Evolutionary conservation across 1,140 invertebrate species (phyloP).

Genomic region (Drosophila busckii): DNA sequence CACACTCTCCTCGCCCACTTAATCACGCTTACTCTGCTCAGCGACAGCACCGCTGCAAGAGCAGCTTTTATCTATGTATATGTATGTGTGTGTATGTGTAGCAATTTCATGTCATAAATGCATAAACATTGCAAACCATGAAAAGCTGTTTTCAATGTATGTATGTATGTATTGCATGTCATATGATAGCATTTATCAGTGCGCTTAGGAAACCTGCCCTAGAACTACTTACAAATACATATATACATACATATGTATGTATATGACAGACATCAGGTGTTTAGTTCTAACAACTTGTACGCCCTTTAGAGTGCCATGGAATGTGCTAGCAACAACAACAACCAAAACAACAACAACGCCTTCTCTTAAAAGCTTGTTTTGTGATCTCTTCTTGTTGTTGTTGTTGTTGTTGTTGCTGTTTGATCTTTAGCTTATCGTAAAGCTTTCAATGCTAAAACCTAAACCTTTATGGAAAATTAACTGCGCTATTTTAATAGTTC

Average conservation of each 20-base stretch:
- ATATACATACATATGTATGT: constrained; percentile 3
- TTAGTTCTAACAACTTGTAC: constrained; percentile 17
- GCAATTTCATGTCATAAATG: constrained; percentile 66
- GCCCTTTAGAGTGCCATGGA: constrained; percentile 12
- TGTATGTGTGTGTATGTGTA: constrained; percentile 9
- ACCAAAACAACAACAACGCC: constrained; percentile 14
- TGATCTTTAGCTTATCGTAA: constrained; percentile 23
- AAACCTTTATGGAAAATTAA: constrained; percentile 4
- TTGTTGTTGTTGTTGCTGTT: constrained; percentile 13
- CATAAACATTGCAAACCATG: constrained; percentile 68
- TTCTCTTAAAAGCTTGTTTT: constrained; percentile 21
- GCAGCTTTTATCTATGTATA: constrained; percentile 27
- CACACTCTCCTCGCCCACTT: constrained; percentile 32
- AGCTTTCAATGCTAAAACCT: constrained; percentile 23
- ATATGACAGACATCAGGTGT: constrained; percentile 22
- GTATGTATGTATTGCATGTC: constrained; percentile 9
- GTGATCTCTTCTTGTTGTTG: constrained; percentile 2
- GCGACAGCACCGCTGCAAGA: constrained; percentile 1
- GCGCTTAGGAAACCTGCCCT: constrained; percentile 34
- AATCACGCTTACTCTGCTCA: constrained; percentile 3
- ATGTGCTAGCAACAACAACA: constrained; percentile 17
- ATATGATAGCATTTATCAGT: constrained; percentile 54
- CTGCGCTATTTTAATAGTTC: no score
- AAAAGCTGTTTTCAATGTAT: constrained; percentile 41
- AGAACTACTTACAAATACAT: constrained; percentile 48